Evolutionary conservation across 2,888 invertebrate genomes (phyloP).

Genomic region (Tinea semifulvella): DNA sequence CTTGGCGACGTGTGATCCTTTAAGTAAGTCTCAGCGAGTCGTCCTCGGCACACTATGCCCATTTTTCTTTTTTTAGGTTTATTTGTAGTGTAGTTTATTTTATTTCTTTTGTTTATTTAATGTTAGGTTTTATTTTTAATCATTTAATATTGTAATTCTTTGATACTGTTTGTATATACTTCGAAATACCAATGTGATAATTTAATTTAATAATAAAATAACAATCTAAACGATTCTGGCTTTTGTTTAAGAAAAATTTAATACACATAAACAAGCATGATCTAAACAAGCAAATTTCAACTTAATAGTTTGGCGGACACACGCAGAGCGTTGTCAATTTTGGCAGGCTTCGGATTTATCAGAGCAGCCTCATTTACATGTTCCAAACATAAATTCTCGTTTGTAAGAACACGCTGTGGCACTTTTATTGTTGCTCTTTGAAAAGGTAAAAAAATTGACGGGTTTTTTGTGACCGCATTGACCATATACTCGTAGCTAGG

Average conservation of each 20-base stretch:
- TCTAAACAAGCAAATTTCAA: constrained; percentile 15
- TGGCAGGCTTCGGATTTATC: constrained; percentile 26
- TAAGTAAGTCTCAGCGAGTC: too few relatives aligned
- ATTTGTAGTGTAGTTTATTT: too few relatives aligned
- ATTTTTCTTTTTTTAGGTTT: too few relatives aligned
- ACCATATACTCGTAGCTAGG: not conserved
- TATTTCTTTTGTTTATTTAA: too few relatives aligned
- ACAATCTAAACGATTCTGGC: not conserved
- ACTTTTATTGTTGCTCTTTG: constrained; percentile 61
- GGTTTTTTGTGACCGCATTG: constrained; percentile 28
- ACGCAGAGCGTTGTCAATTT: constrained; percentile 19
- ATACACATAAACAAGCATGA: not conserved
- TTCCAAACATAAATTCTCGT: constrained; percentile 61
- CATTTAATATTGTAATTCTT: too few relatives aligned
- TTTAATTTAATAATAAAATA: constrained; percentile 3
- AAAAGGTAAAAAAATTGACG: constrained; percentile 46
- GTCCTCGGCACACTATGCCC: too few relatives aligned
- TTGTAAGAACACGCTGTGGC: constrained; percentile 59
- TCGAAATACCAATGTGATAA: constrained; percentile 1
- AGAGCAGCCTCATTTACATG: constrained; percentile 55
- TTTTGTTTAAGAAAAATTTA: constrained; percentile 1
- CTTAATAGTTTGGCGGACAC: constrained; percentile 18
- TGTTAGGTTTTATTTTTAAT: too few relatives aligned
- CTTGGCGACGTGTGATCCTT: too few relatives aligned
- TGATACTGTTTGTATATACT: too few relatives aligned